Evolutionary conservation across 92 coral and sea anemone genomes (phyloP).

Genomic region (Montipora capitata): DNA sequence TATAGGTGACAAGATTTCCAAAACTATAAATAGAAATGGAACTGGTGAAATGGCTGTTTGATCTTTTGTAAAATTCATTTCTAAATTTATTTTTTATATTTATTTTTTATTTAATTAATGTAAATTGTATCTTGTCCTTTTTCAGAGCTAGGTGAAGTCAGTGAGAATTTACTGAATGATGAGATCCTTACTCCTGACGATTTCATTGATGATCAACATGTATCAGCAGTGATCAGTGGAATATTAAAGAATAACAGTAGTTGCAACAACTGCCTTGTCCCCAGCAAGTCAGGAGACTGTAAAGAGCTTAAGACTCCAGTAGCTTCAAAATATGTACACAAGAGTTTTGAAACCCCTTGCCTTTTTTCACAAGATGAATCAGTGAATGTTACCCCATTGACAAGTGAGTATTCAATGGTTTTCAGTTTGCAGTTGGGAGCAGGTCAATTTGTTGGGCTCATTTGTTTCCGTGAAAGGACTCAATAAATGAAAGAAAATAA

Average conservation of each 20-base stretch:
- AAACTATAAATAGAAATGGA: too few relatives aligned
- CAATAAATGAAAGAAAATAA: too few relatives aligned
- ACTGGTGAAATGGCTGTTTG: too few relatives aligned
- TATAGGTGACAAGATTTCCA: too few relatives aligned
- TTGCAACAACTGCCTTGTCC: not conserved
- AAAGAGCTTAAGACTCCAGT: conserved; percentile 58
- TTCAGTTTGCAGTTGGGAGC: not conserved
- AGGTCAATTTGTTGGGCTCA: too few relatives aligned
- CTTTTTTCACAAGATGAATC: conserved; percentile 75
- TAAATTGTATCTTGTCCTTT: not conserved
- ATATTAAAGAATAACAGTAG: not conserved
- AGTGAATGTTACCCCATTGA: conserved; percentile 24
- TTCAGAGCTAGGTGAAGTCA: conserved; percentile 87
- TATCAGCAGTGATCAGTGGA: not conserved
- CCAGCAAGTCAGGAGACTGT: not conserved
- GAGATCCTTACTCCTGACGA: conserved; percentile 65
- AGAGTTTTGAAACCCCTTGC: conserved; percentile 42
- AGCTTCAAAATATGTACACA: conserved; percentile 23
- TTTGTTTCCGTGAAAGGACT: too few relatives aligned
- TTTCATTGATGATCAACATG: conserved; percentile 55
- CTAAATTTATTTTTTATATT: too few relatives aligned
- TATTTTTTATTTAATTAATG: too few relatives aligned
- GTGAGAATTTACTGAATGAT: conserved; percentile 83
- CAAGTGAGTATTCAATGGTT: not conserved
- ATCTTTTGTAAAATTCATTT: too few relatives aligned